Evolutionary conservation across 2,113 vertebrate genomes (phyloP), one percentile per base, ranked within the genome.

Genomic region (Psophia crepitans): DNA sequence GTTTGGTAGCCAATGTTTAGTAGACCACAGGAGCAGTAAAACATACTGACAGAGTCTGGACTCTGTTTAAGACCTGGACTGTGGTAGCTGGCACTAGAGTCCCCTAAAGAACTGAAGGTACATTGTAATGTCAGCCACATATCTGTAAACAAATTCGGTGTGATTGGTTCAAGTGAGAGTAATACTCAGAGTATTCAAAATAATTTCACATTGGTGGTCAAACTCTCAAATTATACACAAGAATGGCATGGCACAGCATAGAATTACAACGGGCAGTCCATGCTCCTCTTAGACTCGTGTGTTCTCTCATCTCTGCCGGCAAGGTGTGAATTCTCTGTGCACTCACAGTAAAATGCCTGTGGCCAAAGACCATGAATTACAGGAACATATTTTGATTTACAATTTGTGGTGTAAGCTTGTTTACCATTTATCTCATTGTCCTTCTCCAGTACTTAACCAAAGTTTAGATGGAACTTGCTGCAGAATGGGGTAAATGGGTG

Each of bases 101-200:
- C 89, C 91, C 95, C 90, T 41, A 30, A 92, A 96, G 92, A 96
- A 83, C 74, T 48, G 86, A 96, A 94, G 90, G 93, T 71, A 97
- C 96, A 88, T 61, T 66, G 21, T 89, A 53, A 37, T 90, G 87
- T 87, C 76, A 79, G 77, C 92, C 84, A 84, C 58, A 87, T 43
- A 81, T 63, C 89, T 91, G 70, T 64, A 94, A 96, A 95, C 54
- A 95, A 97, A 94, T 93, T 81, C 96, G 94, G 83, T 79, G 91
- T 84, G 84, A 87, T 75, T 9, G 9, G 33, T 92, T 69, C 93
- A 93, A 95, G 84, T 51, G 84, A 61, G 70, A 87, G 77, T 82
- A 97, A 87, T 44, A 87, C 13, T 73, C 82, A 89, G 91, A 92
- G 84, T 96, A 94, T 81, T 82, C 49, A 64, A 97, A 97, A 96